Base-by-base conservation (phyloP, 2,113 vertebrate species). In the Donacobius atricapilla region DNA sequence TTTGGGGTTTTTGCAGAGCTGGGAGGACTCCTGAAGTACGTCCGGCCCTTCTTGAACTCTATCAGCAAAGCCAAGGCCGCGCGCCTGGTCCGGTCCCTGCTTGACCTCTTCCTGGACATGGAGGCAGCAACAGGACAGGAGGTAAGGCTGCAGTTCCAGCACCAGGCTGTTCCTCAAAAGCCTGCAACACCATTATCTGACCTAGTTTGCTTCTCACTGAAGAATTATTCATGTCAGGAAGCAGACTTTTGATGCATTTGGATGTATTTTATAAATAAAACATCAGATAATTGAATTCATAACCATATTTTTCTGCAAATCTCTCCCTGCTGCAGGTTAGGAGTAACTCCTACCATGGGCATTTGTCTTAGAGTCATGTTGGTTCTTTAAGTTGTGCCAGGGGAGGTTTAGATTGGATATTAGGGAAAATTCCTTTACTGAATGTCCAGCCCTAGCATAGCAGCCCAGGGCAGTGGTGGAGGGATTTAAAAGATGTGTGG, bases 111-210 rank as follows among this genome's bases (percentile, higher is more conserved):
- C 92, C 98, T 99, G 44, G 99, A 99, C 94, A 99, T 99, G 99
- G 99, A 99, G 97, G 99, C 99, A 75, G 99, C 99, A 4, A 99
- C 99, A 2, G 99, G 99, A 37, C 99, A 99, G 97, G 99, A 99
- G 98, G 99, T 99, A 66, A 98, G 98, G 39, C 68, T 80, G 42
- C 48, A 25, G 15, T 56, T 28, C 31, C 68, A 40, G 61, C 33
- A 30, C 10, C 56, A 54, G 25, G 33, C 44, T 31, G 28, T 86
- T 91, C 72, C 65, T 78, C 85, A 77, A 54, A 87, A 76, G 53
- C 42, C 39, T 69, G 13, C 33, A 40, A 12, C 64, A 23, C 69
- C 28, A 0, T 25, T 68, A 6, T 14, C 77, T 81, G 83, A 73
- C 79, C 85, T 57, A 28, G 25, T 82, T 91, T 80, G 64, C 80